A percentile compares a stretch with the other conserved stretches of the same genome.
Evolutionary conservation across 1,140 invertebrate species (phyloP).

Genomic region (Drosophila yakuba): DNA sequence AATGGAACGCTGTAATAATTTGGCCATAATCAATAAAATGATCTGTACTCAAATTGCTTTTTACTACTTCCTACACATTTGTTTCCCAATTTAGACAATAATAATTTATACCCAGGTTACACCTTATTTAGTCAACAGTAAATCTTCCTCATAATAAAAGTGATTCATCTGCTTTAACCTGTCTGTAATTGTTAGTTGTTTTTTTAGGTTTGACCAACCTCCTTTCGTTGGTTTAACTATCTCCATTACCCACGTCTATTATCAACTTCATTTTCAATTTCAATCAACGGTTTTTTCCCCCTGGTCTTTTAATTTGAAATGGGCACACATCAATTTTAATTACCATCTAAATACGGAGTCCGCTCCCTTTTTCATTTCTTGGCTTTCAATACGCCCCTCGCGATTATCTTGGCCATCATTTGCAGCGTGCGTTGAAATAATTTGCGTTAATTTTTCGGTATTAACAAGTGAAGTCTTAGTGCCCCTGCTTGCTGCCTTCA

Average conservation of each 20-base stretch:
- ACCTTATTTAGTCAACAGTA: neutral
- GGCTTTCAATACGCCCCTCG: conserved; percentile 27
- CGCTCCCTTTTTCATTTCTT: conserved; percentile 4
- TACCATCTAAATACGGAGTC: conserved; percentile 29
- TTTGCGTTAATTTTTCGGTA: conserved; percentile 63
- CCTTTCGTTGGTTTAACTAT: neutral
- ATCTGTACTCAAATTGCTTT: too few species aligned
- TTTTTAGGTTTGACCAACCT: neutral
- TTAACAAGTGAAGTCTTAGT: conserved; percentile 46
- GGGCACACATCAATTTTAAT: conserved; percentile 67
- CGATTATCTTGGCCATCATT: conserved; percentile 54
- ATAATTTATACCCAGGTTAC: too few species aligned
- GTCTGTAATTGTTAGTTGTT: neutral
- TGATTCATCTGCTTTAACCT: neutral
- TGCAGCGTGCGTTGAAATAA: conserved; percentile 70
- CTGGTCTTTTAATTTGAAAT: conserved; percentile 25
- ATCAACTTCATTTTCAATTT: conserved; percentile 28
- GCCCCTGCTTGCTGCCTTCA: conserved; percentile 23
- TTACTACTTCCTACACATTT: too few species aligned
- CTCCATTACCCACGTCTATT: conserved; percentile 23
- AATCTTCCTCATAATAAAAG: neutral
- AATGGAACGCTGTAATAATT: too few species aligned
- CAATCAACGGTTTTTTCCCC: conserved; percentile 30
- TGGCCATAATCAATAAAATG: too few species aligned
- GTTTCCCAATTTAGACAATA: too few species aligned